Base-by-base conservation (phyloP, 2,888 invertebrate genomes). In the Oscheius sp. region DNA sequence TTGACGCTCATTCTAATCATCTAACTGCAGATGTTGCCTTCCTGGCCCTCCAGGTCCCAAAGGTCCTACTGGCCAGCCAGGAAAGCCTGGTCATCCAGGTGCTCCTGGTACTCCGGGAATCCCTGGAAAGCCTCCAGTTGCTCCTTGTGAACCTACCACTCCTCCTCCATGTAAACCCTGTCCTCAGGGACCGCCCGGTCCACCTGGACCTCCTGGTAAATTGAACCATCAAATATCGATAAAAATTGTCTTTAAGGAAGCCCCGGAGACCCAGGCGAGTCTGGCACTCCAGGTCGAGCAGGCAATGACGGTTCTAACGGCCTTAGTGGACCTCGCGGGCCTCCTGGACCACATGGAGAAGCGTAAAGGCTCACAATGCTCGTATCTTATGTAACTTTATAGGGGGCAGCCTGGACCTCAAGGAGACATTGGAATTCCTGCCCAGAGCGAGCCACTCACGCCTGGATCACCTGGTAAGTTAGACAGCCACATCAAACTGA, bases 111-210 rank as follows among this genome's bases (percentile, higher is more conserved):
- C 80, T 47, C 82, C 82, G 65, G 82, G 84, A 79, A 77, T 75
- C 37, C 83, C 84, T 73, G 86, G 86, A 77, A 85, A 86, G 78
- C 85, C 85, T 55, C 85, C 86, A 65, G 77, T 76, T 63, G 85
- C 86, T 51, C 88, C 88, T 57, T 88, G 86, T 76, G 88, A 88
- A 73, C 86, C 87, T 63, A 82, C 84, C 74, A 88, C 88, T 62
- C 88, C 88, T 72, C 84, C 85, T 71, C 83, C 83, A 75, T 84
- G 86, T 82, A 70, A 79, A 68, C 85, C 84, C 47, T 85, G 84
- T 79, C 83, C 84, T 73, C 81, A 79, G 65, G 82, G 82, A 79
- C 84, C 85, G 73, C 85, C 82, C 72, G 86, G 74, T 42, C 75
- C 81, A 42, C 76, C 76, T 32, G 76, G 74, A 57, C 75, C 81